phyloP scores from a whole-genome alignment of 2,888 invertebrate genomes.

The Andrena minutula region DNA sequence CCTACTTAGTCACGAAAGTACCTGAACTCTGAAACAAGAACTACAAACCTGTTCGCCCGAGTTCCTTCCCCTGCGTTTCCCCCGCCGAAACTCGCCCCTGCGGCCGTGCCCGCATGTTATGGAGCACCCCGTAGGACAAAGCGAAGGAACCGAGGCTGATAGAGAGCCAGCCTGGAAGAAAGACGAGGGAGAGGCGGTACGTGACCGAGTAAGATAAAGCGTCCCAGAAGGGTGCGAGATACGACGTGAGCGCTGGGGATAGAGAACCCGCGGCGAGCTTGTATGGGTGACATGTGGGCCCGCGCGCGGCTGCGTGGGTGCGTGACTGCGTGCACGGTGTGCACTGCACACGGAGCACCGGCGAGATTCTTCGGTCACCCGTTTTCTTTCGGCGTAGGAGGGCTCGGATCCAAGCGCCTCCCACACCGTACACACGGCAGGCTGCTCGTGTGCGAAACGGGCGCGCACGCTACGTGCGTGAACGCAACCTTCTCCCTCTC shows the following conservation, averaged over 20 bases:
- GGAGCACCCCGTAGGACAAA: slow-evolving; percentile 40
- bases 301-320: slow-evolving; percentile 33
- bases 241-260: slow-evolving; percentile 18
- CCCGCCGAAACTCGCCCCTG: background rate
- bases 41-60: too few species aligned
- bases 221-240: slow-evolving; percentile 42
- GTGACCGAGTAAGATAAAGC: slow-evolving; percentile 58
- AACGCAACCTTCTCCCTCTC: slow-evolving; percentile 24
- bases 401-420: slow-evolving; percentile 64
- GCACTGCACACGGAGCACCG: background rate
- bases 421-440: slow-evolving; percentile 47
- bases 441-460: slow-evolving; percentile 37
- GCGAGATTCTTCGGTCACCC: slow-evolving; percentile 37
- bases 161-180: background rate
- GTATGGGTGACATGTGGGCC: slow-evolving; percentile 36
- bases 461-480: slow-evolving; percentile 41
- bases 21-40: too few species aligned
- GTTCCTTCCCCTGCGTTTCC: too few species aligned
- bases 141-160: slow-evolving; percentile 26
- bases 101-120: background rate
- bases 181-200: slow-evolving; percentile 36
- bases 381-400: slow-evolving; percentile 56
- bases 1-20: too few species aligned
- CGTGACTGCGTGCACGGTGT: slow-evolving; percentile 23
- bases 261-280: background rate